Conservation (phyloP, 2,797 vertebrate genomes). For the Dromococcyx pavoninus region DNA sequence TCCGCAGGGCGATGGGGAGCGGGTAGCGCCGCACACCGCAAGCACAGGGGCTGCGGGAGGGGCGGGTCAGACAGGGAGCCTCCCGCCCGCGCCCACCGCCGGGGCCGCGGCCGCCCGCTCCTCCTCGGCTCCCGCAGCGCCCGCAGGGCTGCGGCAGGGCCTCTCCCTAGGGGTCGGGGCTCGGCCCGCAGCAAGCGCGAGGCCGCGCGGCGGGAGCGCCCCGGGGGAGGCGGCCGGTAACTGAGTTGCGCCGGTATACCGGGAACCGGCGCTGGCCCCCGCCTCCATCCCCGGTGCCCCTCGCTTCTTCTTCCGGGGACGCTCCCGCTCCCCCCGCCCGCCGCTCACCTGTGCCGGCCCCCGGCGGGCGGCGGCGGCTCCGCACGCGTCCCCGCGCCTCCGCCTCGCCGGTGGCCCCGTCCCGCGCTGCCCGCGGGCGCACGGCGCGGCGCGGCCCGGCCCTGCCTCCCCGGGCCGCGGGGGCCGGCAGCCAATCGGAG, state of each 20-base stretch:
- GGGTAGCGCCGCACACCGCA: background rate
- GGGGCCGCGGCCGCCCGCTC: background rate
- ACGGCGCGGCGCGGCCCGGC: background rate
- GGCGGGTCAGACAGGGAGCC: background rate
- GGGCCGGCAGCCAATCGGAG: constrained; percentile 51
- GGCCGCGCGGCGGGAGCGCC: background rate
- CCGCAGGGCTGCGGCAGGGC: background rate
- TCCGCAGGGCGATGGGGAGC: background rate
- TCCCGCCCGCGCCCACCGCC: no score
- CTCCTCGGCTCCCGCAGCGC: background rate
- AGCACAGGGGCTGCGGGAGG: background rate
- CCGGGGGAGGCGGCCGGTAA: background rate
- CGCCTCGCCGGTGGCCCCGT: background rate
- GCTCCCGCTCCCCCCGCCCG: background rate
- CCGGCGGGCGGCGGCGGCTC: no score
- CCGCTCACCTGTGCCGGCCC: constrained; percentile 3
- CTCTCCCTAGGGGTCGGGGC: background rate
- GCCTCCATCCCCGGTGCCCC: background rate
- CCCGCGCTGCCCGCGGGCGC: background rate
- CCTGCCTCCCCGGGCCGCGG: background rate
- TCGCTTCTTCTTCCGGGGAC: background rate
- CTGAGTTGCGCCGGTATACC: background rate
- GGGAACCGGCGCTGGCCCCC: background rate
- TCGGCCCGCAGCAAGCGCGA: background rate
- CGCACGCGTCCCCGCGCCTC: no score